These are phyloP conservation scores for Orthosia incerta DNA, from an alignment of 2,888 invertebrate species.

Conservation along the genomic window DNA sequence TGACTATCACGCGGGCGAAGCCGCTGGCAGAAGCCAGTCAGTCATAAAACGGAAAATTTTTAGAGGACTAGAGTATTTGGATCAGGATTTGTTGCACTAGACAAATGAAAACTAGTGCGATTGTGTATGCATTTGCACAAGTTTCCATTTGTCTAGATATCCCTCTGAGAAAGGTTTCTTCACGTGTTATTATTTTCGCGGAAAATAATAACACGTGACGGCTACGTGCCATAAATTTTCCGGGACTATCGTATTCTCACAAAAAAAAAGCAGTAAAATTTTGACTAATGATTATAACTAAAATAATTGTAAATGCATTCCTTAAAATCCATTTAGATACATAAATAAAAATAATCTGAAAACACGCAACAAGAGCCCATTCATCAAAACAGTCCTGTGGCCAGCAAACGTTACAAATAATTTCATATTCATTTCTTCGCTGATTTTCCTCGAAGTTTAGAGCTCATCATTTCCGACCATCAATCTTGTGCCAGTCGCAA, in stretches of 20 bases:
- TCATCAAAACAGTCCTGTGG: slow-evolving; percentile 22
- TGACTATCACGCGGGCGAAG: no score
- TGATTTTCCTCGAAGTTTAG: slow-evolving; percentile 28
- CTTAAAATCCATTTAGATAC: background rate
- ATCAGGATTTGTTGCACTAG: no score
- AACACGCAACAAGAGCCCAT: slow-evolving; percentile 18
- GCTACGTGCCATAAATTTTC: no score
- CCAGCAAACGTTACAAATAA: slow-evolving; percentile 20
- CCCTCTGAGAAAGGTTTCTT: no score
- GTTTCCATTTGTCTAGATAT: no score
- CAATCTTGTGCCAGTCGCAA: slow-evolving; percentile 48
- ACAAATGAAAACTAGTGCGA: no score
- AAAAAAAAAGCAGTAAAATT: background rate
- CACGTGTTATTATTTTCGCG: no score
- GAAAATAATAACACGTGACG: no score
- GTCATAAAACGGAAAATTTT: no score
- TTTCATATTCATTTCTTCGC: slow-evolving; percentile 39
- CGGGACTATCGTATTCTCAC: background rate
- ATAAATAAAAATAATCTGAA: slow-evolving; percentile 3
- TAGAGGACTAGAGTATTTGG: no score
- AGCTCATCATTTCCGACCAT: slow-evolving; percentile 42
- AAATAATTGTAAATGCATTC: background rate
- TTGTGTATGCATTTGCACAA: no score
- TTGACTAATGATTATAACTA: background rate
- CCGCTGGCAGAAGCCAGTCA: no score